phyloP scores from a whole-genome alignment of 2,888 invertebrate species.

The Aporophyla nigra region DNA sequence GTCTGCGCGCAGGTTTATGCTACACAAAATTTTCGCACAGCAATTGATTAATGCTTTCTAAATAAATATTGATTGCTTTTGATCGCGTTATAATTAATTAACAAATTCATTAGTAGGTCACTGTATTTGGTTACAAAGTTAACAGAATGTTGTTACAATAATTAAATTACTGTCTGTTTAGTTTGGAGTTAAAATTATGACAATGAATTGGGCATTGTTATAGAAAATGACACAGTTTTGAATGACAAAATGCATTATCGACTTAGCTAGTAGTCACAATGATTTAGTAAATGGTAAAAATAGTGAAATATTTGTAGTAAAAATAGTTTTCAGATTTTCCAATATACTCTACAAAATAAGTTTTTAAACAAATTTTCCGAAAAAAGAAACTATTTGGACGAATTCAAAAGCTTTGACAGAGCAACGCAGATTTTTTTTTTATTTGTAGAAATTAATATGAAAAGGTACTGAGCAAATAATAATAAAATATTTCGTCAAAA shows the following conservation, averaged over 20 bases:
- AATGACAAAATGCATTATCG: neutral
- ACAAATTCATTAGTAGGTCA: slow-evolving; percentile 1
- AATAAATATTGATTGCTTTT: neutral
- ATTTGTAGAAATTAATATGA: slow-evolving; percentile 28
- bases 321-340: neutral
- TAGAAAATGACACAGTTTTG: neutral
- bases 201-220: neutral
- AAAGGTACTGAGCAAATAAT: slow-evolving; percentile 32
- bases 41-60: neutral
- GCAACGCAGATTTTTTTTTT: neutral
- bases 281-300: neutral
- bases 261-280: no score
- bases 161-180: neutral
- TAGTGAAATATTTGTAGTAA: neutral
- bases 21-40: neutral
- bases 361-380: neutral
- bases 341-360: neutral
- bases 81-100: slow-evolving; percentile 8
- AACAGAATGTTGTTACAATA: neutral
- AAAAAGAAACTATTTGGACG: neutral
- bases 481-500: slow-evolving; percentile 62
- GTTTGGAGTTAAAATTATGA: neutral
- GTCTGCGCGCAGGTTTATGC: neutral
- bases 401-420: neutral
- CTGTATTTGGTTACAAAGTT: neutral